Base-by-base conservation (phyloP, 1,140 invertebrate species). In the Trachymyrmex cornetzi region DNA sequence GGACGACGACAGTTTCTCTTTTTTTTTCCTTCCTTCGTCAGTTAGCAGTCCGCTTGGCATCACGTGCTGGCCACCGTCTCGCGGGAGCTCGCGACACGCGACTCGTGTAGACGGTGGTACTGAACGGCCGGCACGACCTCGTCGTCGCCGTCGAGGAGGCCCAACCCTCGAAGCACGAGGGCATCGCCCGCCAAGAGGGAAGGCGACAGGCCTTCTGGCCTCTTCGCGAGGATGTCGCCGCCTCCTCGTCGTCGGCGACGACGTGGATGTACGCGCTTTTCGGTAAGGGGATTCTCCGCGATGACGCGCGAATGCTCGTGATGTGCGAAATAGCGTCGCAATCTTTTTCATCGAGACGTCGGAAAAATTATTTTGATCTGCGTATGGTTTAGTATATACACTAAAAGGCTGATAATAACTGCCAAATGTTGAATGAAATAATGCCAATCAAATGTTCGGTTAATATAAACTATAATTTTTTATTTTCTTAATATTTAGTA, bases 191-290 rank as follows among this genome's bases (percentile, higher is more conserved):
- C 24, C 67, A 87, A 74, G 48, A 79, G 77, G 30, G 89, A 91
- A 88, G 91, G 91, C 87, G 86, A 82, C 66, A 86, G 71, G 89
- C 92, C 92, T 92, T 89, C 88, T 84, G 82, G 85, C 74, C 64
- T 85, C 66, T 50, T 69, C 22, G 89, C 87, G 92, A 93, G 88
- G 89, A 93, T 93, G 93, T 80, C 87, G 85, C 87, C 88, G 86
- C 71, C 85, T 91, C 92, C 89, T 86, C 86, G 57, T 84, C 89
- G 86, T 88, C 88, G 87, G 12, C 85, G 80, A 81, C 88, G 86
- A 91, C 90, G 89, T 93, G 93, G 92, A 93, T 94, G 92, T 93
- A 92, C 91, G 88, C 89, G 89, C 90, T 92, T 88, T 91, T 92
- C 79, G 93, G 93, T 94, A 91, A 93, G 92, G 11, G n/a, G 64